Percentiles rank a stretch among this genome's conserved stretches.
Conservation (phyloP, 2,888 invertebrate genomes). For the Lasioglossum lativentre region DNA sequence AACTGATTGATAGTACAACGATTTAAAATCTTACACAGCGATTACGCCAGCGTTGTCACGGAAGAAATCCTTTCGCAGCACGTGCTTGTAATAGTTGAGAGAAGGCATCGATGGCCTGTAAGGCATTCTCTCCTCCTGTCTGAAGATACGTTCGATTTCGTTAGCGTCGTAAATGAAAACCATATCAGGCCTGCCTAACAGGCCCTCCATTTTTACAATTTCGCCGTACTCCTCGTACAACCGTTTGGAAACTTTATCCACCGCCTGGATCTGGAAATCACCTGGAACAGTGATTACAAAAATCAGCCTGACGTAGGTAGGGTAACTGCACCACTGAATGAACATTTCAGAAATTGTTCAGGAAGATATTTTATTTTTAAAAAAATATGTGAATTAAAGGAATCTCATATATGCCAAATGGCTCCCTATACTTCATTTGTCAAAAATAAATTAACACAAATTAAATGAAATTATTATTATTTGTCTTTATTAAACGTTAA, state of each 20-base stretch:
- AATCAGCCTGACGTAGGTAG: neutral
- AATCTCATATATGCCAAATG: no score
- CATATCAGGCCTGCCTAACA: conserved; percentile 90
- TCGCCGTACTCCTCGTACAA: conserved; percentile 88
- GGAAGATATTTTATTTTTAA: no score
- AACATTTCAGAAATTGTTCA: no score
- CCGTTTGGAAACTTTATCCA: conserved; percentile 88
- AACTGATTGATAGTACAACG: neutral
- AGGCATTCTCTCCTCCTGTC: conserved; percentile 89
- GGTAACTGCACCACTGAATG: no score
- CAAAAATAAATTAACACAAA: no score
- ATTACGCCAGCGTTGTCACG: conserved; percentile 89
- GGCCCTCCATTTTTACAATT: conserved; percentile 89
- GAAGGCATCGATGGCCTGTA: conserved; percentile 92
- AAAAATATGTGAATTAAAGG: no score
- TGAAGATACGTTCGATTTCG: conserved; percentile 89
- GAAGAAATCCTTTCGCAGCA: conserved; percentile 89
- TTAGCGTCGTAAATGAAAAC: conserved; percentile 90
- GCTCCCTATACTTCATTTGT: no score
- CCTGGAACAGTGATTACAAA: conserved; percentile 83
- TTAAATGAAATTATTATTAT: no score
- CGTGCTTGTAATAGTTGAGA: conserved; percentile 90
- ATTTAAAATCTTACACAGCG: conserved; percentile 88
- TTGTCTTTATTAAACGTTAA: no score
- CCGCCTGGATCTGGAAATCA: conserved; percentile 88